Conservation (phyloP, 2,797 vertebrate genomes). For the Dendrocincla fuliginosa region DNA sequence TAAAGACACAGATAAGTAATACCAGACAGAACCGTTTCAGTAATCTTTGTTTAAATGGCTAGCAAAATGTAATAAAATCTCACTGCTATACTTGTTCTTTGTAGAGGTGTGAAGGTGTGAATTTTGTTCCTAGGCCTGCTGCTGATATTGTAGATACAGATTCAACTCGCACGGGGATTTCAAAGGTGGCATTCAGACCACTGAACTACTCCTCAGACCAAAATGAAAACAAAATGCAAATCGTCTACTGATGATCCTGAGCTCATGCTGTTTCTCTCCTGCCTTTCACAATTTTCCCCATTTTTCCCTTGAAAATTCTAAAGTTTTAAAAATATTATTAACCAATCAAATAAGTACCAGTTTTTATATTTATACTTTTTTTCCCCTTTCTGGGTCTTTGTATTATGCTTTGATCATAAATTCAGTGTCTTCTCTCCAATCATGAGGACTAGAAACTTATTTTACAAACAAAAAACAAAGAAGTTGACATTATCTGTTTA, state of each 20-base stretch:
- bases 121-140: constrained; percentile 5
- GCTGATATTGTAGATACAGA: not conserved
- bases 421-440: constrained; percentile 29
- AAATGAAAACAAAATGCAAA: constrained; percentile 48
- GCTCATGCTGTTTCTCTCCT: not conserved
- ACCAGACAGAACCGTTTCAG: not conserved
- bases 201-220: not conserved
- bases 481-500: constrained; percentile 44
- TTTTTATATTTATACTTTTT: constrained; percentile 1
- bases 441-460: constrained; percentile 2
- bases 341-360: constrained; percentile 14
- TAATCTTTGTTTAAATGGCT: constrained; percentile 17
- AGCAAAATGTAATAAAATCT: constrained; percentile 18
- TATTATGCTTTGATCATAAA: constrained; percentile 49
- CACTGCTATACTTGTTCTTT: not conserved
- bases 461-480: constrained; percentile 19
- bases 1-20: constrained; percentile 3
- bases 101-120: constrained; percentile 21
- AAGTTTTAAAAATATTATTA: constrained; percentile 30
- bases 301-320: constrained; percentile 17
- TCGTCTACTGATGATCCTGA: not conserved
- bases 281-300: not conserved
- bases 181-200: constrained; percentile 30
- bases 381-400: constrained; percentile 28
- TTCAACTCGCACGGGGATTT: not conserved